Conservation (phyloP, 2,888 invertebrate species). For the Chymomyza fuscimana region DNA sequence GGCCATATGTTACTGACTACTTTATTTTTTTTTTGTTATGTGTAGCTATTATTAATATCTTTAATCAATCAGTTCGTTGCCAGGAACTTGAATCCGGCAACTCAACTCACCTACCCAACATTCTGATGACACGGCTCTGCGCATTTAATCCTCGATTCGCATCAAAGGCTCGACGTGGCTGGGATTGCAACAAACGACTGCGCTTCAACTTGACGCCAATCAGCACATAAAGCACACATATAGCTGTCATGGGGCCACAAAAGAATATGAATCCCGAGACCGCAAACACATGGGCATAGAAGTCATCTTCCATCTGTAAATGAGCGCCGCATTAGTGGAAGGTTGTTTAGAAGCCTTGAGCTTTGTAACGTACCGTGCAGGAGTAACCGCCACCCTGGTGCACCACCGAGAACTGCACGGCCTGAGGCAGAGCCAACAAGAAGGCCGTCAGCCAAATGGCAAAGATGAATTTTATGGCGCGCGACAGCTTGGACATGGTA, state of each 20-base stretch:
- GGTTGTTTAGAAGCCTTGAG: background rate
- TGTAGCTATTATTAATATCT: constrained; percentile 38
- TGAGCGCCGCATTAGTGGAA: background rate
- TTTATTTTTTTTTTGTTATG: background rate
- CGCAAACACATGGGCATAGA: constrained; percentile 86
- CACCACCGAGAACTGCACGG: constrained; percentile 80
- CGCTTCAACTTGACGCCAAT: constrained; percentile 87
- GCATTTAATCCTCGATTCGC: constrained; percentile 82
- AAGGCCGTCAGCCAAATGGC: constrained; percentile 90
- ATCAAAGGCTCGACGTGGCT: constrained; percentile 81
- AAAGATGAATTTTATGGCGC: constrained; percentile 90
- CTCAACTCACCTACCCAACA: constrained; percentile 85
- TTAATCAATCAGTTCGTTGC: constrained; percentile 56
- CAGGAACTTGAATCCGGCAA: background rate
- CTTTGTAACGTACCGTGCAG: constrained; percentile 75
- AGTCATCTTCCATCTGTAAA: constrained; percentile 77
- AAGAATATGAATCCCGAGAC: constrained; percentile 91
- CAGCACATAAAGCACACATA: constrained; percentile 89
- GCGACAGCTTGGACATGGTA: constrained; percentile 91
- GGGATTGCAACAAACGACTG: constrained; percentile 83
- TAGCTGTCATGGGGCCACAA: constrained; percentile 91
- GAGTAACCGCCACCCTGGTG: constrained; percentile 72
- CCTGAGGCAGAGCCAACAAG: constrained; percentile 87
- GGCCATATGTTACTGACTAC: too few relatives aligned
- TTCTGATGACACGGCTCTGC: constrained; percentile 86